phyloP scores from a whole-genome alignment of 2,113 vertebrate species.

The Epinephelus fuscoguttatus region DNA sequence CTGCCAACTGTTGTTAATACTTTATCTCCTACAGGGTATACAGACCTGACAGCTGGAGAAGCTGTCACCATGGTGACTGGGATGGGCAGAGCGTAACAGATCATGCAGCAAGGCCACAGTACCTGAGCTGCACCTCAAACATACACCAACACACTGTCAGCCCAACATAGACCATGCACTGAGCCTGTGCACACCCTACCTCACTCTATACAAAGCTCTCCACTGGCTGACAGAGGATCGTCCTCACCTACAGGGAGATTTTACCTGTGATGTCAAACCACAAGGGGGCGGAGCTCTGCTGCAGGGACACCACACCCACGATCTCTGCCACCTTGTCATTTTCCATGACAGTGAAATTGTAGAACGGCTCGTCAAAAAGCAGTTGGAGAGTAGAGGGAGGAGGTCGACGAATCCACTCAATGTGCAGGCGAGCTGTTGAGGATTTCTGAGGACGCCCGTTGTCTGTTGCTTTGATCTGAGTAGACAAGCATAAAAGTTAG shows the following conservation, averaged over 20 bases:
- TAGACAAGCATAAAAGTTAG: neutral
- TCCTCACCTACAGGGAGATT: neutral
- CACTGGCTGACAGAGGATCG: neutral
- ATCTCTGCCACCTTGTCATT: slow-evolving; percentile 94
- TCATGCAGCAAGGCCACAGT: slow-evolving; percentile 65
- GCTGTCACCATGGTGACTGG: slow-evolving; percentile 66
- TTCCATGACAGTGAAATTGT: slow-evolving; percentile 98
- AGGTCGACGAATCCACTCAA: slow-evolving; percentile 95
- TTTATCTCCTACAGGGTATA: slow-evolving; percentile 29
- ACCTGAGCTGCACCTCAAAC: slow-evolving; percentile 52
- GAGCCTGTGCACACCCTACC: neutral
- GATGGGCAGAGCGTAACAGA: slow-evolving; percentile 61
- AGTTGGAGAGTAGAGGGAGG: slow-evolving; percentile 80
- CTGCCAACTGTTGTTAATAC: neutral
- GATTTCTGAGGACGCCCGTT: slow-evolving; percentile 97
- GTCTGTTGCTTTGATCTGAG: slow-evolving; percentile 95
- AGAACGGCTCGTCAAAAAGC: slow-evolving; percentile 92
- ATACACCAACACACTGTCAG: slow-evolving; percentile 23
- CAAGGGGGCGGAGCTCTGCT: slow-evolving; percentile 88
- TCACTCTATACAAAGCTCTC: neutral
- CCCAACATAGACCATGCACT: slow-evolving; percentile 46
- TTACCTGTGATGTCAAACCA: slow-evolving; percentile 98
- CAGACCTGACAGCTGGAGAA: slow-evolving; percentile 43
- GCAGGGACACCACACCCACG: slow-evolving; percentile 94
- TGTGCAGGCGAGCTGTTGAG: slow-evolving; percentile 93